Evolutionary conservation across 53 echinoderm and acorn worm genomes (phyloP), one percentile per base, ranked within the genome.

Genomic region (Luidia sarsii): DNA sequence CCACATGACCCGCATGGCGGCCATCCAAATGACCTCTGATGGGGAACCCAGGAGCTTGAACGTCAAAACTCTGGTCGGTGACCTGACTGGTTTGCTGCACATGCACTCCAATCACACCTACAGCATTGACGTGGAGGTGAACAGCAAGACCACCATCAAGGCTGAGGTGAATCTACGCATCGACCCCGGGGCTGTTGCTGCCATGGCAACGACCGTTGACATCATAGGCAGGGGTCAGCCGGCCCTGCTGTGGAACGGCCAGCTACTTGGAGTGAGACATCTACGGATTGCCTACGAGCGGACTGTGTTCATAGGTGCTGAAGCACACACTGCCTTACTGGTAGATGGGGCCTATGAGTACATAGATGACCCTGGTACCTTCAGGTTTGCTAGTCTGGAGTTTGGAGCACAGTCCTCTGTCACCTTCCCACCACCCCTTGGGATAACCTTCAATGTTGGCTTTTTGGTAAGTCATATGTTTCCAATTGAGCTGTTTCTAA

Each of bases 341-440:
- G 84, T 91, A 34, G 87, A 93, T 64, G 73, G 80, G 23, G 51
- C 71, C 1, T 88, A 82, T 43, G 91, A 84, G 38, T 86, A 68
- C 75, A 71, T 89, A 1, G 94, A 94, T 41, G 71, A 81, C 7
- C 94, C 94, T 21, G 94, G 94, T 43, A 91, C 91, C 8, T 94
- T 94, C 84, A 68, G 87, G 51, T 94, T 94, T 86, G 88, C 91
- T 45, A 86, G 72, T 49, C 86, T 94, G 25, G 94, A 94, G 86
- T 94, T 94, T 86, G 94, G 94, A 20, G 57, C 94, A 23, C 63
- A 91, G 83, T 88, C 94, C 22, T 57, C 77, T 18, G 82, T 94
- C 16, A 65, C 68, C 34, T 94, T 94, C 67, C 91, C 94, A 65
- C 94, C 91, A 66, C 94, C 94, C 4, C 52, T 94, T 18, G 94